Conservation (phyloP, 2,888 invertebrate genomes). For the Pachliopta kotzebuea region DNA sequence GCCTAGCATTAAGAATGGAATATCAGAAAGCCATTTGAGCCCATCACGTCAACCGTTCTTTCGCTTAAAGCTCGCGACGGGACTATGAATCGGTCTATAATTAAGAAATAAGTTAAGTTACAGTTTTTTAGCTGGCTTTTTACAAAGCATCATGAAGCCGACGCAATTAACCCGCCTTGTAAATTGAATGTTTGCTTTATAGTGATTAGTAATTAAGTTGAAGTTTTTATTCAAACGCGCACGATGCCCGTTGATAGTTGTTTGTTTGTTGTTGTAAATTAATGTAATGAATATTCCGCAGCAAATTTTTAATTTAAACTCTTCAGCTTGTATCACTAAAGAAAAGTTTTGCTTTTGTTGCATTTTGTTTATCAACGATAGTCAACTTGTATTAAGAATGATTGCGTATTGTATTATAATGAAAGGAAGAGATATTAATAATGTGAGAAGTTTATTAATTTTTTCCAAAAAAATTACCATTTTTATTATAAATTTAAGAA, state of each 20-base stretch:
- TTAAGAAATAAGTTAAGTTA: conserved; percentile 80
- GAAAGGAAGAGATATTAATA: conserved; percentile 9
- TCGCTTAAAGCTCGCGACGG: conserved; percentile 67
- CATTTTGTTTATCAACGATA: conserved; percentile 4
- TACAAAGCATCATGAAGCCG: conserved; percentile 70
- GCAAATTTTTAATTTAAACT: conserved; percentile 57
- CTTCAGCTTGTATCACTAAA: conserved; percentile 35
- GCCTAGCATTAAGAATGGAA: conserved; percentile 39
- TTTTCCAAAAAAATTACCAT: no score
- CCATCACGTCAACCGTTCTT: conserved; percentile 51
- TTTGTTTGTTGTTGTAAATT: conserved; percentile 57
- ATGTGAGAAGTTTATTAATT: not conserved
- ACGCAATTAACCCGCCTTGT: conserved; percentile 78
- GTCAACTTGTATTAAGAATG: conserved; percentile 10
- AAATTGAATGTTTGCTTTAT: conserved; percentile 81
- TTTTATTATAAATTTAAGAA: not conserved
- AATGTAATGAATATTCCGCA: conserved; percentile 51
- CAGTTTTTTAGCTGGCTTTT: conserved; percentile 75
- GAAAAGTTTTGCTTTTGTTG: conserved; percentile 29
- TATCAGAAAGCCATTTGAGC: conserved; percentile 36
- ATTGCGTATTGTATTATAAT: conserved; percentile 7
- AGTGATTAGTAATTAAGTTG: conserved; percentile 78
- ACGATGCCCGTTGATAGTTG: conserved; percentile 64
- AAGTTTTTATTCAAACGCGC: conserved; percentile 62
- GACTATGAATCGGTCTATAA: conserved; percentile 78